These are phyloP conservation scores for Echeneis naucrates DNA, from an alignment of 2,797 vertebrate genomes.

Conservation along the genomic window DNA sequence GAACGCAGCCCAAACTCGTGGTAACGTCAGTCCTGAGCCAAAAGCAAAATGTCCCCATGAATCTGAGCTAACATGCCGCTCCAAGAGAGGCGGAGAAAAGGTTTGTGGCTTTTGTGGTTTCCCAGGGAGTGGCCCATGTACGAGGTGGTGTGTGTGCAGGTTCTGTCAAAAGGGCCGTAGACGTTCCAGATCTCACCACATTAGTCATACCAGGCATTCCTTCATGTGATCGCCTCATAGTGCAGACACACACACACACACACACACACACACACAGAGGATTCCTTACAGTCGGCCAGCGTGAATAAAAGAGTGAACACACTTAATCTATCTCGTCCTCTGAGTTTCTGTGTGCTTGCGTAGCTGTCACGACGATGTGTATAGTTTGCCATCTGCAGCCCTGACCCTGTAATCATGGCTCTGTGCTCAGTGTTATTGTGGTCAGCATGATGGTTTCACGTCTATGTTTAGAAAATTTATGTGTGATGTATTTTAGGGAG, in stretches of 20 bases:
- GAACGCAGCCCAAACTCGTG: constrained; percentile 11
- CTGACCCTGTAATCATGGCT: constrained; percentile 61
- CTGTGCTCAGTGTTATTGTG: constrained; percentile 28
- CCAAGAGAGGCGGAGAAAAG: not conserved
- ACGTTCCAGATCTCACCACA: constrained; percentile 72
- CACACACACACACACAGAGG: constrained; percentile 36
- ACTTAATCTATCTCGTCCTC: constrained; percentile 21
- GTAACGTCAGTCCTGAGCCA: not conserved
- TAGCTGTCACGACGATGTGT: constrained; percentile 21
- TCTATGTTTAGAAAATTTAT: constrained; percentile 59
- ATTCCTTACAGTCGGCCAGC: constrained; percentile 67
- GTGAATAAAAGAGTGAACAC: constrained; percentile 49
- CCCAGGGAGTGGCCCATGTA: constrained; percentile 65
- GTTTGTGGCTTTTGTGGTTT: constrained; percentile 62
- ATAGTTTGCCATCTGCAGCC: constrained; percentile 31
- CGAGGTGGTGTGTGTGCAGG: constrained; percentile 20
- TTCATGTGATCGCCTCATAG: constrained; percentile 56
- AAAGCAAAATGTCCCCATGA: constrained; percentile 49
- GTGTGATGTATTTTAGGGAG: constrained; percentile 47
- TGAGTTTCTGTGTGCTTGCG: constrained; percentile 24
- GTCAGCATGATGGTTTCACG: constrained; percentile 53
- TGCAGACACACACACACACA: constrained; percentile 3
- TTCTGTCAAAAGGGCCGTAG: constrained; percentile 61
- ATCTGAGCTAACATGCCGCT: constrained; percentile 35
- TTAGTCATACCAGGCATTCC: constrained; percentile 77